Conservation (phyloP, 2,797 vertebrate genomes). For the Myiotriccus ornatus region DNA sequence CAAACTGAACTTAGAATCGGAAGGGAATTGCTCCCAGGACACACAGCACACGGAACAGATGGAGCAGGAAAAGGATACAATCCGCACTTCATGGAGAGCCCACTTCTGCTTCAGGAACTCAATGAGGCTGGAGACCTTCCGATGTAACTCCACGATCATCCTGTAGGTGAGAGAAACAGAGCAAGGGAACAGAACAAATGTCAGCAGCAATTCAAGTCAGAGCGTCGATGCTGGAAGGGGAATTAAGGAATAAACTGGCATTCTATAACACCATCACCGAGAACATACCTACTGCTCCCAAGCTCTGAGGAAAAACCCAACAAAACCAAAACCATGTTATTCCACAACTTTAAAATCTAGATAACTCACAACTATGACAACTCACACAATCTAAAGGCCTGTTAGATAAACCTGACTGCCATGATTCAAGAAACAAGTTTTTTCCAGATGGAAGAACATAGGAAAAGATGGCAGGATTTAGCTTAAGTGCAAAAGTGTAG, state of each 20-base stretch:
- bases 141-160: conserved; percentile 97
- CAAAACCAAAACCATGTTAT: background rate
- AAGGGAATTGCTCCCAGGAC: background rate
- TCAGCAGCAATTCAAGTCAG: background rate
- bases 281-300: background rate
- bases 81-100: conserved; percentile 91
- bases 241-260: background rate
- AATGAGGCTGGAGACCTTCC: conserved; percentile 97
- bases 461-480: background rate
- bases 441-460: background rate
- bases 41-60: background rate
- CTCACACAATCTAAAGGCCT: background rate
- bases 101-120: conserved; percentile 98
- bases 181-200: background rate
- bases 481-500: background rate
- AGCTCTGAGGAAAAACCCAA: background rate
- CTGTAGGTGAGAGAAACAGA: conserved; percentile 59
- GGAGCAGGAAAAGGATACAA: conserved; percentile 87
- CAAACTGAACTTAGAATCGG: background rate
- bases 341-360: background rate
- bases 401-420: background rate
- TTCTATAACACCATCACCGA: background rate
- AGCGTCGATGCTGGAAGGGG: background rate
- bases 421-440: background rate
- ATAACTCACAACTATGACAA: background rate